These are phyloP conservation scores for Ormyrus nitidulus DNA, from an alignment of 2,888 invertebrate species.

Conservation along the genomic window DNA sequence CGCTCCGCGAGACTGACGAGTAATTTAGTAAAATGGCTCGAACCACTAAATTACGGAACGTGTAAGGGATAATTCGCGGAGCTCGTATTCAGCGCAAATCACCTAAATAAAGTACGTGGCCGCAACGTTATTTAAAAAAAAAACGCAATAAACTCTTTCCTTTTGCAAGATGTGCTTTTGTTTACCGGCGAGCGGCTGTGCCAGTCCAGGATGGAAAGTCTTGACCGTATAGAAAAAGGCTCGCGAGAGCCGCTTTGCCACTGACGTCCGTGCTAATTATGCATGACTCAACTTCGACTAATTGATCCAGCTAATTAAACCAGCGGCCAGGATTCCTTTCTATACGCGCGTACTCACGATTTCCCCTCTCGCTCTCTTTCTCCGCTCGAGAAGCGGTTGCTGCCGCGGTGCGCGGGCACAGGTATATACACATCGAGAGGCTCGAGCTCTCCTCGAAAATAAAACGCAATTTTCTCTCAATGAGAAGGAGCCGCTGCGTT, in stretches of 20 bases:
- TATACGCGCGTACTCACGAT: neutral
- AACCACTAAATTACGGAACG: neutral
- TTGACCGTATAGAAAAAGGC: constrained; percentile 34
- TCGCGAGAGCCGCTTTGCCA: neutral
- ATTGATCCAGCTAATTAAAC: constrained; percentile 56
- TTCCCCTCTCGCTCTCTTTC: too few relatives aligned
- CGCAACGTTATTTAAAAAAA: neutral
- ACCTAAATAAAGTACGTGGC: neutral
- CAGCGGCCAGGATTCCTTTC: constrained; percentile 43
- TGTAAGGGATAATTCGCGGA: constrained; percentile 17
- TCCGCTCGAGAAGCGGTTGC: neutral
- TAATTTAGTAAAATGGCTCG: neutral
- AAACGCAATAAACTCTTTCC: neutral
- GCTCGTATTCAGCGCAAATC: neutral
- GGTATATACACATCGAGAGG: too few relatives aligned
- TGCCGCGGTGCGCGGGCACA: neutral
- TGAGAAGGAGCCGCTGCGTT: neutral
- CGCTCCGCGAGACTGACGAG: neutral
- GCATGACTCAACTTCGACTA: constrained; percentile 56
- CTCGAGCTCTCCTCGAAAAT: constrained; percentile 14
- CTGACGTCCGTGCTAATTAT: constrained; percentile 51
- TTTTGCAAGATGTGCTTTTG: neutral
- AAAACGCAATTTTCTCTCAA: constrained; percentile 13
- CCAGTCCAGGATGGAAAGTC: constrained; percentile 29
- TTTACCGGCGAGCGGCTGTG: neutral